Percentiles rank a stretch among this genome's conserved stretches.
phyloP scores from a whole-genome alignment of 2,797 vertebrate species.

The Enteromius mattozi region DNA sequence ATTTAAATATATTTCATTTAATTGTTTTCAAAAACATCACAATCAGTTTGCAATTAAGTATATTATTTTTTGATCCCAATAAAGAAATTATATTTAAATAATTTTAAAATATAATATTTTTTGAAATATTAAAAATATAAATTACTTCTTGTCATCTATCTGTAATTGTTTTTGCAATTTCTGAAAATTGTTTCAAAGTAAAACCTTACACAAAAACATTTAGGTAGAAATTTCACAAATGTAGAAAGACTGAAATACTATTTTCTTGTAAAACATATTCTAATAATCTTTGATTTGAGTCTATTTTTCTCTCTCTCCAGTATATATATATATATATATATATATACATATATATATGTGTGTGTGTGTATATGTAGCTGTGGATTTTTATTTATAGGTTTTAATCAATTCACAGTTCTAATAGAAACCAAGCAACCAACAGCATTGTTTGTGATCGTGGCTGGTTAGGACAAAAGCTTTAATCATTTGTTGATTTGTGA shows the following conservation, averaged over 20 bases:
- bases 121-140: too few species aligned
- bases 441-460: not conserved
- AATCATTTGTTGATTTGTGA: not conserved
- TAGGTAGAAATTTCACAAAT: not conserved
- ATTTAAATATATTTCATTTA: too few species aligned
- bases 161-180: too few species aligned
- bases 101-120: not conserved
- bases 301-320: not conserved
- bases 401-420: not conserved
- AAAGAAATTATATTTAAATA: not conserved
- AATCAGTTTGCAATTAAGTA: too few species aligned
- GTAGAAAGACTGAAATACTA: not conserved
- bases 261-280: not conserved
- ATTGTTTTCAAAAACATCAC: too few species aligned
- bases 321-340: too few species aligned
- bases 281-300: not conserved
- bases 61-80: not conserved
- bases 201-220: too few species aligned
- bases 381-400: not conserved
- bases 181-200: too few species aligned
- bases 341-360: too few species aligned
- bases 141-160: too few species aligned
- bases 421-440: not conserved
- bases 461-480: not conserved
- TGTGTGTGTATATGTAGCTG: not conserved